Conservation (phyloP, 2,113 vertebrate species). For the Silurus asotus region DNA sequence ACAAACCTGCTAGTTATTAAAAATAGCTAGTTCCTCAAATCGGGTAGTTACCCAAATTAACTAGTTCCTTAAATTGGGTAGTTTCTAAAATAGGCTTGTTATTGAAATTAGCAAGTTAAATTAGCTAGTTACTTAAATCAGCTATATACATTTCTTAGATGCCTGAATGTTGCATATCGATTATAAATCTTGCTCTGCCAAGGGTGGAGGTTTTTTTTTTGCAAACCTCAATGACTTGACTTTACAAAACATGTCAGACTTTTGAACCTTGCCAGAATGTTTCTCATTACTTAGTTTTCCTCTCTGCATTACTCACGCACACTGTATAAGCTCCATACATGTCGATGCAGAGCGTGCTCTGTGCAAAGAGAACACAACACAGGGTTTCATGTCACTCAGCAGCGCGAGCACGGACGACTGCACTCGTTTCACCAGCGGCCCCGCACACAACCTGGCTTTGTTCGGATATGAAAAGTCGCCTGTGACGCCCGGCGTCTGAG, state of each 20-base stretch:
- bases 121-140: too few relatives aligned
- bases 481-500: constrained; percentile 47
- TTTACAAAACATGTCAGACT: background rate
- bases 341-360: constrained; percentile 31
- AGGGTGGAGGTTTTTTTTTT: background rate
- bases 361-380: constrained; percentile 54
- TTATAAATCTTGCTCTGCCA: background rate
- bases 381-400: constrained; percentile 65
- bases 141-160: background rate
- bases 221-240: background rate
- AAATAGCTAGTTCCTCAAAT: too few relatives aligned
- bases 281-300: background rate
- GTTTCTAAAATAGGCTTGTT: too few relatives aligned
- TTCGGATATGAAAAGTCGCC: constrained; percentile 64
- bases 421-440: constrained; percentile 53
- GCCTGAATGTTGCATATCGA: background rate
- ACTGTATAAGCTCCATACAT: background rate
- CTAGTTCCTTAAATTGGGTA: too few relatives aligned
- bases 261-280: background rate
- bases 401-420: constrained; percentile 51
- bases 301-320: background rate
- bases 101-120: too few relatives aligned
- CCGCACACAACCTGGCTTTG: constrained; percentile 59
- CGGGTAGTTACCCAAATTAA: too few relatives aligned
- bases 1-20: too few relatives aligned